Evolutionary conservation across 2,113 vertebrate species (phyloP), one percentile per base, ranked within the genome.

Genomic region (Nicator chloris): DNA sequence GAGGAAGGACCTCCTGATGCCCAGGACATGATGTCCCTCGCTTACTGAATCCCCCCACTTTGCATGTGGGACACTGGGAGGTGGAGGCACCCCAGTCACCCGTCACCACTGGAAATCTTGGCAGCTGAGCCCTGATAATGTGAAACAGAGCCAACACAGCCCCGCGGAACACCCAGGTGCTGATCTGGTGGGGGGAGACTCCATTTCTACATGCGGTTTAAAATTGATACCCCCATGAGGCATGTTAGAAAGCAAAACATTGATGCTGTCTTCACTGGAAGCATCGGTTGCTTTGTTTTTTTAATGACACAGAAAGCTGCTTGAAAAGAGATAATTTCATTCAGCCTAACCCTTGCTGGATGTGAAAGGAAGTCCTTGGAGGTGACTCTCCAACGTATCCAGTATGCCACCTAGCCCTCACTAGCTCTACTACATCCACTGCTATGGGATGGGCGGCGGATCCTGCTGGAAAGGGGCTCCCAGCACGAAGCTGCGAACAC

Each of bases 391-490:
- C 85, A 95, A 88, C 31, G 98, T 97, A 97, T 97, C 98, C 91
- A 97, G 77, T 91, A 97, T 98, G 98, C 98, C 98, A 98, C 98
- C 98, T 98, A 98, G 98, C 97, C 96, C 93, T 97, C 97, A 3
- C 51, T 70, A 54, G 28, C 31, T 86, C 96, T 87, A 98, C 93
- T 98, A 42, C 98, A 98, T 45, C 64, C 60, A 80, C 78, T 14
- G 9, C 83, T 65, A 69, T 15, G 21, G 66, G 47, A 51, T 5
- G 8, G 54, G 81, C 70, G 59, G 45, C 31, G 54, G 2, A 1
- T 47, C 53, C 81, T 81, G 71, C 63, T 47, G 78, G 53, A 90
- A 85, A 75, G 60, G 57, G 56, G 35, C 56, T 95, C 33, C 60
- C 86, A 50, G 68, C 65, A 50, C 7, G 12, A 79, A 84, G 78